These are phyloP conservation scores for Ianthella basta DNA, from an alignment of 37 sponge, comb jelly and placozoan genomes.

Conservation along the genomic window DNA sequence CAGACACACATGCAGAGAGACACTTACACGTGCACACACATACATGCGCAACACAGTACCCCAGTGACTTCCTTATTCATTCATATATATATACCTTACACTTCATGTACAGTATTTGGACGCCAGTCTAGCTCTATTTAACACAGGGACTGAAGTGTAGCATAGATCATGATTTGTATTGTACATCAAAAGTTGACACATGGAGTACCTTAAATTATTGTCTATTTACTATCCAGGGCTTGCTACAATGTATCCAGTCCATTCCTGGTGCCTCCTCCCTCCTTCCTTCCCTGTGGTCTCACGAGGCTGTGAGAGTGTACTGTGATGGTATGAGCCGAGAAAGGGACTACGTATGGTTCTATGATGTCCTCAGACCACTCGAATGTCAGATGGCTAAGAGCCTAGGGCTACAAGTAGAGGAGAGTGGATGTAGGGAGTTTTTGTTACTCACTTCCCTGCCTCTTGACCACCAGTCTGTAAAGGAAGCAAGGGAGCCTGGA, in stretches of 20 bases:
- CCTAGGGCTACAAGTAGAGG: neutral
- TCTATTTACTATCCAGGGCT: neutral
- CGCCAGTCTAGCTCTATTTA: no score
- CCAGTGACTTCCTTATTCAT: no score
- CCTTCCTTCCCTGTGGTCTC: conserved; percentile 50
- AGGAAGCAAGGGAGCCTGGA: neutral
- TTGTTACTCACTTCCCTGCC: neutral
- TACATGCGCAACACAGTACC: no score
- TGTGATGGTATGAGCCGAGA: conserved; percentile 59
- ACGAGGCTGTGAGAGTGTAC: conserved; percentile 71
- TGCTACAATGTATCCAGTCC: conserved; percentile 7
- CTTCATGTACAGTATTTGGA: no score
- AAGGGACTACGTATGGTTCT: conserved; percentile 54
- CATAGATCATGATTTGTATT: no score
- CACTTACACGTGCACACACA: no score
- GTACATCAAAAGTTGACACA: no score
- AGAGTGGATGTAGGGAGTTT: neutral
- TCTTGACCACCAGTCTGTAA: neutral
- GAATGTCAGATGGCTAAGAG: no score
- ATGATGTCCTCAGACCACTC: neutral
- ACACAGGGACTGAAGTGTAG: no score
- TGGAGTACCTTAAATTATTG: no score
- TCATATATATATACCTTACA: no score
- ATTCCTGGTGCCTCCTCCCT: neutral
- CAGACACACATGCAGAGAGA: no score